Conservation (phyloP, 2,113 vertebrate genomes). For the Dasypus novemcinctus region DNA sequence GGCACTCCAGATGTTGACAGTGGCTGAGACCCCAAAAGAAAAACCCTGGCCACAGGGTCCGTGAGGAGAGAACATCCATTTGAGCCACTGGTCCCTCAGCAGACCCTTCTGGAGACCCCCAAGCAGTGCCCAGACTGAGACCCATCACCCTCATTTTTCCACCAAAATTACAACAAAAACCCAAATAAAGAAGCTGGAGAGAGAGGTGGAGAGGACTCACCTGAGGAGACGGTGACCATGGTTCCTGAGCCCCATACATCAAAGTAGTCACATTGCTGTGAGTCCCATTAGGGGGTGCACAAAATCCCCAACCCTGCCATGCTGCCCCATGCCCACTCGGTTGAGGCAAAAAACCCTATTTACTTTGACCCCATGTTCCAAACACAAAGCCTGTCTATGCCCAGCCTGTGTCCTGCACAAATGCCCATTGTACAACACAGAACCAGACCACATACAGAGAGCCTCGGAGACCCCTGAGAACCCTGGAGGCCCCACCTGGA, state of each 20-base stretch:
- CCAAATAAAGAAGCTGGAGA: background rate
- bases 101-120: background rate
- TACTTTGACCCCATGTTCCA: fast-evolving
- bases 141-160: background rate
- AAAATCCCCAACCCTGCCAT: background rate
- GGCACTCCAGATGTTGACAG: background rate
- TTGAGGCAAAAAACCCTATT: fast-evolving
- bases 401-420: background rate
- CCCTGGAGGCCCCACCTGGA: fast-evolving
- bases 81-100: background rate
- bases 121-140: background rate
- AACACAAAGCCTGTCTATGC: fast-evolving
- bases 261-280: constrained; percentile 34
- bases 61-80: background rate
- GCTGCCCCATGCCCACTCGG: fast-evolving
- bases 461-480: background rate
- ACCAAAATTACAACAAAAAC: background rate
- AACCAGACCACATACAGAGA: background rate
- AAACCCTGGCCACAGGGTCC: background rate
- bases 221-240: constrained; percentile 82
- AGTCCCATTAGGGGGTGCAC: background rate
- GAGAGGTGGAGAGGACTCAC: constrained; percentile 69
- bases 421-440: fast-evolving
- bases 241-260: constrained; percentile 81
- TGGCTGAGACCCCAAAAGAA: background rate